Percentiles rank a stretch among this genome's conserved stretches.
Conservation (phyloP, 2,797 vertebrate genomes). For the Pristis pectinata region DNA sequence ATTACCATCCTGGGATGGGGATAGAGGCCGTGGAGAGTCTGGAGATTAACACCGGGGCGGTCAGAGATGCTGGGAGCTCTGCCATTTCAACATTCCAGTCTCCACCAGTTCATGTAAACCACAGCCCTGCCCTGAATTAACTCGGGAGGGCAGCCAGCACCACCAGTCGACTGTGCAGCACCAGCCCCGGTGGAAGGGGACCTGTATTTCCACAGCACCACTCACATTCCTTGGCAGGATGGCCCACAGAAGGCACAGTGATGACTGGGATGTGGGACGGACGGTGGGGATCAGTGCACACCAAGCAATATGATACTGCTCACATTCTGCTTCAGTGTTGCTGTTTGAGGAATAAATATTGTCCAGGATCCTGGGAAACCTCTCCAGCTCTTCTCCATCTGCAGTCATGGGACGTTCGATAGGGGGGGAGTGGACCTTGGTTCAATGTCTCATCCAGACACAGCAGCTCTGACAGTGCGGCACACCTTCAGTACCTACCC, state of each 20-base stretch:
- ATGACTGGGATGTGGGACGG: neutral
- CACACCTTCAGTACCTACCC: neutral
- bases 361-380: neutral
- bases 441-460: neutral
- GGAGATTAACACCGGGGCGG: no score
- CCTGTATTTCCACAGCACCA: neutral
- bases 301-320: neutral
- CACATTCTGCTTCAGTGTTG: neutral
- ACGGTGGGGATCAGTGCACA: neutral
- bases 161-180: constrained; percentile 45
- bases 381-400: neutral
- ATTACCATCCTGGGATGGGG: no score
- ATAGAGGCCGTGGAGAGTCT: neutral
- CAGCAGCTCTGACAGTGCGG: neutral
- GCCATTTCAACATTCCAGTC: constrained; percentile 25
- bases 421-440: neutral
- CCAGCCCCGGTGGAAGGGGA: neutral
- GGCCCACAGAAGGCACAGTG: neutral
- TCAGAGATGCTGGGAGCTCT: neutral
- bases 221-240: neutral
- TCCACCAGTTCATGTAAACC: constrained; percentile 45
- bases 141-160: constrained; percentile 46
- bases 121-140: constrained; percentile 43
- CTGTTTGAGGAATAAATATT: neutral
- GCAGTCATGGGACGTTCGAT: no score